phyloP scores from a whole-genome alignment of 2,888 invertebrate species.

The Drosophila macrospina region DNA sequence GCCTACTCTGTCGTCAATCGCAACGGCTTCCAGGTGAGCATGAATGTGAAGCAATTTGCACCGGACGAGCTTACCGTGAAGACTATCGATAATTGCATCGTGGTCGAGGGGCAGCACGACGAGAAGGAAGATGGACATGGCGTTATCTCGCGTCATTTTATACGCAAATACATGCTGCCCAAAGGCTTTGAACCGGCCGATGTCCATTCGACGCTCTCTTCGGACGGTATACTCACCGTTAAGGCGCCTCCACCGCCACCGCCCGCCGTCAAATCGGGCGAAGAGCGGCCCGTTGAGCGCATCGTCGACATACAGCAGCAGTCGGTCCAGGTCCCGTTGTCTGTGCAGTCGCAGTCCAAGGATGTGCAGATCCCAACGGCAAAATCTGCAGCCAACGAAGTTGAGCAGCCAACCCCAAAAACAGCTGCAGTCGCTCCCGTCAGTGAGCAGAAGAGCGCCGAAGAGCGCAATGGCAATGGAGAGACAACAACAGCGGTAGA shows the following conservation, averaged over 20 bases:
- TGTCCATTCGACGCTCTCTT: conserved; percentile 90
- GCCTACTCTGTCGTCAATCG: conserved; percentile 77
- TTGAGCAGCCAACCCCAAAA: conserved; percentile 44
- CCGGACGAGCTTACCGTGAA: conserved; percentile 92
- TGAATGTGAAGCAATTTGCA: conserved; percentile 92
- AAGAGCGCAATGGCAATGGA: conserved; percentile 47
- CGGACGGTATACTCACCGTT: conserved; percentile 90
- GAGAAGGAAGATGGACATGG: conserved; percentile 91
- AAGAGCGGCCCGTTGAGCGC: conserved; percentile 86
- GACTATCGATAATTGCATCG: conserved; percentile 90
- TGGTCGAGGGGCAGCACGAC: conserved; percentile 92
- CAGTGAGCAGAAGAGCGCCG: conserved; percentile 35
- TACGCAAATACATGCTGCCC: conserved; percentile 91
- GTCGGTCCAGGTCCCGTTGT: conserved; percentile 85
- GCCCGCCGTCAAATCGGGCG: conserved; percentile 48
- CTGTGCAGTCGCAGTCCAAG: conserved; percentile 67
- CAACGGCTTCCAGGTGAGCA: conserved; percentile 89
- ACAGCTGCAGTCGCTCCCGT: conserved; percentile 35
- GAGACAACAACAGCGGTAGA: conserved; percentile 10
- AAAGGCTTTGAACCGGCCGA: conserved; percentile 91
- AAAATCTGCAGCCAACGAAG: conserved; percentile 57
- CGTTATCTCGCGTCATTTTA: conserved; percentile 91
- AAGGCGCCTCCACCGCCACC: conserved; percentile 87
- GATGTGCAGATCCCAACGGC: conserved; percentile 67
- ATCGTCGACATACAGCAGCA: conserved; percentile 87